Conservation (phyloP, 2,888 invertebrate genomes). For the Cataglyphis altisquamis region DNA sequence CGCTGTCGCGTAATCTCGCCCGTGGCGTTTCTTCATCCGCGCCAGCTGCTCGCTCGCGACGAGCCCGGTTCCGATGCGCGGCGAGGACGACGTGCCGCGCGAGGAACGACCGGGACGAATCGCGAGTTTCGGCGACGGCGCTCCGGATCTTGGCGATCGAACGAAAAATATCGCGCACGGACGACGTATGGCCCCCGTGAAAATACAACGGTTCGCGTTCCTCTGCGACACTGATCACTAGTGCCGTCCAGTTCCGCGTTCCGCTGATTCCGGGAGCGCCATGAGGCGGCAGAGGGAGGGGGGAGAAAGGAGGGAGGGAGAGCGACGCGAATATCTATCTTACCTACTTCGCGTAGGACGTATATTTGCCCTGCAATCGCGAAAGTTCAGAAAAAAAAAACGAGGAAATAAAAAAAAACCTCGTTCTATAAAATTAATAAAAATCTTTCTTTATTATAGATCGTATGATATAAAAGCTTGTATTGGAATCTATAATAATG, state of each 20-base stretch:
- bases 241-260: conserved; percentile 73
- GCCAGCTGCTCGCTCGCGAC: not conserved
- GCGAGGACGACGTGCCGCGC: not conserved
- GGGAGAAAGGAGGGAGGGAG: conserved; percentile 19
- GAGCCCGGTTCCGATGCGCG: not conserved
- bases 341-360: not conserved
- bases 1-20: conserved; percentile 3
- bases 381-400: not conserved
- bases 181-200: conserved; percentile 62
- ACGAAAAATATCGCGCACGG: conserved; percentile 70
- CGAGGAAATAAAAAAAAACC: not conserved
- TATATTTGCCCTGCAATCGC: not conserved
- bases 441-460: not conserved
- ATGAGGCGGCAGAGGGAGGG: conserved; percentile 23
- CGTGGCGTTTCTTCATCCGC: conserved; percentile 16
- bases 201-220: conserved; percentile 77
- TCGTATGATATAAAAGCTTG: not conserved
- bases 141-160: not conserved
- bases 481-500: not conserved
- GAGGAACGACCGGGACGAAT: not conserved
- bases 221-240: conserved; percentile 63
- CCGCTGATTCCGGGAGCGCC: conserved; percentile 76
- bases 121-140: conserved; percentile 3
- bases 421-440: not conserved
- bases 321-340: conserved; percentile 31